phyloP scores from a whole-genome alignment of 2,113 vertebrate species.

The Cathartes aura region DNA sequence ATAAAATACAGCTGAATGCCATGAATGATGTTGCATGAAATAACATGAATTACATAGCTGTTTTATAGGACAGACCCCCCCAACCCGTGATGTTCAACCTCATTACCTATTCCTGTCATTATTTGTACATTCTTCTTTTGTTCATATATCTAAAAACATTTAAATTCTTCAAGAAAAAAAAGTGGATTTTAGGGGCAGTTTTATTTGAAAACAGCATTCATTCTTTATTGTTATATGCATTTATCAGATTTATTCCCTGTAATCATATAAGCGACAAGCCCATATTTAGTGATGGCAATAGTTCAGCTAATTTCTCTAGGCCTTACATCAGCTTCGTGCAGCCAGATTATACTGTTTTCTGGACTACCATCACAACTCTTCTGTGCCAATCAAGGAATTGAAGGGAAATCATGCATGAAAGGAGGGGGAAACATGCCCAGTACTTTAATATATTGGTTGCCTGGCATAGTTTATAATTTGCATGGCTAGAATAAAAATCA shows the following conservation, averaged over 20 bases:
- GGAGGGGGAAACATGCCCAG: background rate
- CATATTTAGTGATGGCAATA: background rate
- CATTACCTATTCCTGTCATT: background rate
- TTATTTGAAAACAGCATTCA: background rate
- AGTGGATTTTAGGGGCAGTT: background rate
- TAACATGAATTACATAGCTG: background rate
- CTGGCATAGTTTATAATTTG: background rate
- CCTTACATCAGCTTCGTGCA: background rate
- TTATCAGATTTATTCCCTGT: background rate
- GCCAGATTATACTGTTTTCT: background rate
- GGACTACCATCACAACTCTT: background rate
- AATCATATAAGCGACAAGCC: background rate
- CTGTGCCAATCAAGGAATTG: background rate
- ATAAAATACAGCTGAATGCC: background rate
- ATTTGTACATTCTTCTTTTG: background rate
- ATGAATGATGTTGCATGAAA: background rate
- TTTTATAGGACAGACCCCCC: background rate
- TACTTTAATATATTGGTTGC: background rate
- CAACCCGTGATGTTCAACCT: background rate
- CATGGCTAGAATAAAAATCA: background rate
- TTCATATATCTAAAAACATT: background rate
- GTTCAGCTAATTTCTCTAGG: background rate
- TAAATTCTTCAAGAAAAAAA: background rate
- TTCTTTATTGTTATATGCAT: background rate
- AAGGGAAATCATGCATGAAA: background rate